Conservation (phyloP, 2,113 vertebrate genomes). For the Rhinopomastus cyanomelas region DNA sequence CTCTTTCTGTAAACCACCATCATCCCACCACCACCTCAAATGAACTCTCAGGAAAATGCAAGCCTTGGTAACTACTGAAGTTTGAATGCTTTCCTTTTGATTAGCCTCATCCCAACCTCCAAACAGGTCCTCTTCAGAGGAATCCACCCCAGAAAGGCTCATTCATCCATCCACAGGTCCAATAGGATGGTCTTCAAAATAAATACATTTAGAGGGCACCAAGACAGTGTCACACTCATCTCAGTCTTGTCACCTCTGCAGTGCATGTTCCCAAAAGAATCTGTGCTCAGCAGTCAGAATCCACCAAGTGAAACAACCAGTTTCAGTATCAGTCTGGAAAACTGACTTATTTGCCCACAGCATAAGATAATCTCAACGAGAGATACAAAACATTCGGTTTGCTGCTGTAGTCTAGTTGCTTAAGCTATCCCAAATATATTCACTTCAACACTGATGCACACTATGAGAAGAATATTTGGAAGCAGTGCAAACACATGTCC, state of each 20-base stretch:
- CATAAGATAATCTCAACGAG: background rate
- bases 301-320: background rate
- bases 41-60: background rate
- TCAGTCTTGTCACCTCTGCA: fast-evolving
- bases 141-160: background rate
- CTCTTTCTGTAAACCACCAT: background rate
- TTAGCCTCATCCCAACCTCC: background rate
- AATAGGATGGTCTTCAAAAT: background rate
- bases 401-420: background rate
- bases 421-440: background rate
- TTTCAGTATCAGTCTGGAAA: background rate
- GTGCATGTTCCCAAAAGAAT: background rate
- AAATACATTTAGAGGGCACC: background rate
- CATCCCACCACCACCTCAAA: background rate
- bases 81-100: background rate
- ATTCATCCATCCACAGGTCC: background rate
- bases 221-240: background rate
- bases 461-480: background rate
- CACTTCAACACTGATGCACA: background rate
- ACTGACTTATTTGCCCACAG: background rate
- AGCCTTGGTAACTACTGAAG: background rate
- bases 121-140: background rate
- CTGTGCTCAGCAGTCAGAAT: background rate
- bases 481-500: background rate
- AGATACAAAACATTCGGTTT: background rate